These are phyloP conservation scores for Aphidius gifuensis DNA, from an alignment of 1,140 invertebrate genomes.

Conservation along the genomic window DNA sequence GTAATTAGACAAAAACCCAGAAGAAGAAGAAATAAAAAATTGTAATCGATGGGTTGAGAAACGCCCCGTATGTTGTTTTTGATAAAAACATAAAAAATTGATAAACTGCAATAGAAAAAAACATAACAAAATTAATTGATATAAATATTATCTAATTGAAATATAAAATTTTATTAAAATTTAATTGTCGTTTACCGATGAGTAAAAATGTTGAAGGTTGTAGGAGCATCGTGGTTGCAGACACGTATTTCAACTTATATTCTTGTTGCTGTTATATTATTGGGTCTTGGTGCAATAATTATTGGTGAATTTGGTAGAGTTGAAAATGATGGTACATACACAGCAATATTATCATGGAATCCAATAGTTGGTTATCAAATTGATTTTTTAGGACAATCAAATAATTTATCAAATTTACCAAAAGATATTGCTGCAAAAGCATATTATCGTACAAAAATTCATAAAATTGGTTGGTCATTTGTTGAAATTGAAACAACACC, in stretches of 20 bases:
- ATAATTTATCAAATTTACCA: constrained; percentile 62
- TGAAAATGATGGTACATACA: constrained; percentile 69
- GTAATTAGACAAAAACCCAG: constrained; percentile 11
- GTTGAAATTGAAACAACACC: constrained; percentile 75
- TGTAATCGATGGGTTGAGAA: constrained; percentile 55
- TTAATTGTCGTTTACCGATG: constrained; percentile 40
- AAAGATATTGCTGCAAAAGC: constrained; percentile 63
- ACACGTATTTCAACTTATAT: constrained; percentile 71
- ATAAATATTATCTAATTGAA: not conserved
- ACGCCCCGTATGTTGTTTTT: constrained; percentile 36
- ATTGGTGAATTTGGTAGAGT: constrained; percentile 66
- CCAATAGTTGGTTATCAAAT: constrained; percentile 65
- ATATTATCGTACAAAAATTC: constrained; percentile 67
- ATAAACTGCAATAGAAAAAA: not conserved
- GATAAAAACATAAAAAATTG: constrained; percentile 17
- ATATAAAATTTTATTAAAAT: constrained; percentile 20
- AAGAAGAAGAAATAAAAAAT: constrained; percentile 16
- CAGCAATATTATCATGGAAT: constrained; percentile 69
- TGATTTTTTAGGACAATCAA: constrained; percentile 75
- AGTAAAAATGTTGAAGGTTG: constrained; percentile 68
- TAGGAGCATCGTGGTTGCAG: constrained; percentile 74
- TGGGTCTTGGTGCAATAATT: constrained; percentile 67
- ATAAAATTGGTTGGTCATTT: constrained; percentile 72
- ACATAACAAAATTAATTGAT: not conserved
- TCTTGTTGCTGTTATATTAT: constrained; percentile 62